Evolutionary conservation across 2,113 vertebrate genomes (phyloP), one percentile per base, ranked within the genome.

Genomic region (Microtus montanus): DNA sequence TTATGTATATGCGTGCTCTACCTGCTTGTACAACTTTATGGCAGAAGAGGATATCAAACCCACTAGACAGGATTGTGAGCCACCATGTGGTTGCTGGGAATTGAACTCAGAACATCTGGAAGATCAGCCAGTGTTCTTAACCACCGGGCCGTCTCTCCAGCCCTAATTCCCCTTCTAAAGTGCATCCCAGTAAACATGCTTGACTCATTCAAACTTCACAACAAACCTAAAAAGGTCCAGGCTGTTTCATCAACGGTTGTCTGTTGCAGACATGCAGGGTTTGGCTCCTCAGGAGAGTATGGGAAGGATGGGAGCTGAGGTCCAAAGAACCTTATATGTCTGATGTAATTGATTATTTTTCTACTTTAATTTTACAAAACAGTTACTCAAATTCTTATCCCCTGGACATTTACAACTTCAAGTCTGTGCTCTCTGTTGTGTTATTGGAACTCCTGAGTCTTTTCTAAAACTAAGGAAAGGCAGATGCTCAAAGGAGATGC

Each of bases 331-430:
- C 44, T 87, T 90, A 20, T 90, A 41, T 35, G 66, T 92, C 68
- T 83, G 24, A 26, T 14, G 41, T 22, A 64, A 92, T 26, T 22
- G 58, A 90, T 52, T 74, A 49, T 28, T 79, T 38, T 89, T 38
- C 22, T 44, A 11, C 22, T 77, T 88, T 68, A 75, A 82, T 73
- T 96, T 87, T 88, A 86, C 38, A 90, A 74, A 47, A 68, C 44
- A 78, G 30, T 73, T 78, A 47, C 66, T 73, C 75, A 73, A 64
- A 68, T 77, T 64, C 14, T 73, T 83, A 38, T 20, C 41, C 41
- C 61, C 14, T 73, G 47, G 41, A 58, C 38, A 10, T 11, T 44
- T 66, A 5, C 38, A 58, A 52, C n/a, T 92, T 75, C 78, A 49
- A 66, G 28, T 64, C 35, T 30, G 14, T 54, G n/a, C 10, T 17